Percentiles rank a stretch among this genome's conserved stretches.
Evolutionary conservation across 2,113 vertebrate species (phyloP).

Genomic region (Barbus barbus): DNA sequence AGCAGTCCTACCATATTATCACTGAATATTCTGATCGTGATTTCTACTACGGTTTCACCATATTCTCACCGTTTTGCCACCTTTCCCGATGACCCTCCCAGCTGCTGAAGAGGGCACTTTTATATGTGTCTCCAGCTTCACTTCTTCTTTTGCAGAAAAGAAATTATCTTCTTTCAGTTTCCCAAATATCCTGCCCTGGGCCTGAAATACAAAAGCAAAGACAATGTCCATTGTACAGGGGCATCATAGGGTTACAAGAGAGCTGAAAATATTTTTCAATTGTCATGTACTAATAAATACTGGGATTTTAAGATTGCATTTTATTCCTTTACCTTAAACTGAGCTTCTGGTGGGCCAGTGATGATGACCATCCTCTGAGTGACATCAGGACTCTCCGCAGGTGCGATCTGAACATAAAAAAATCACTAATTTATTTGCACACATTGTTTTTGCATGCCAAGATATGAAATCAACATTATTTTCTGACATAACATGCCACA

Average conservation of each 20-base stretch:
- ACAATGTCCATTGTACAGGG: background rate
- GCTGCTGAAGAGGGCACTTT: slow-evolving; percentile 92
- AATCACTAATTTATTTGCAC: background rate
- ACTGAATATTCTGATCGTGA: no score
- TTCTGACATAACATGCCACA: background rate
- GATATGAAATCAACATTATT: background rate
- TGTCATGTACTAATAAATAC: background rate
- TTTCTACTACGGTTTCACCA: no score
- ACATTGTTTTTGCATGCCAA: background rate
- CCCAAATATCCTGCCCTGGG: slow-evolving; percentile 93
- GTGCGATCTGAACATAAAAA: slow-evolving; percentile 79
- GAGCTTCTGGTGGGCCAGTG: slow-evolving; percentile 71
- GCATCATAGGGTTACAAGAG: background rate
- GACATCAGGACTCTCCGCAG: slow-evolving; percentile 84
- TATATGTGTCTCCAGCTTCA: slow-evolving; percentile 95
- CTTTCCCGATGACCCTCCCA: slow-evolving; percentile 93
- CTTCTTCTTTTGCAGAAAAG: slow-evolving; percentile 91
- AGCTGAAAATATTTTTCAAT: background rate
- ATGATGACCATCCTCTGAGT: slow-evolving; percentile 92
- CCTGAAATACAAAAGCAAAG: slow-evolving; percentile 67
- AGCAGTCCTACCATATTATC: no score
- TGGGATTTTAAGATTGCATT: background rate
- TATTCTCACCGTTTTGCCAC: slow-evolving; percentile 88
- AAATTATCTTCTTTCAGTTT: slow-evolving; percentile 97
- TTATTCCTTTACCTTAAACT: slow-evolving; percentile 84